These are phyloP conservation scores for Cryptosula pallasiana DNA, from an alignment of 2,888 invertebrate species.

Conservation along the genomic window DNA sequence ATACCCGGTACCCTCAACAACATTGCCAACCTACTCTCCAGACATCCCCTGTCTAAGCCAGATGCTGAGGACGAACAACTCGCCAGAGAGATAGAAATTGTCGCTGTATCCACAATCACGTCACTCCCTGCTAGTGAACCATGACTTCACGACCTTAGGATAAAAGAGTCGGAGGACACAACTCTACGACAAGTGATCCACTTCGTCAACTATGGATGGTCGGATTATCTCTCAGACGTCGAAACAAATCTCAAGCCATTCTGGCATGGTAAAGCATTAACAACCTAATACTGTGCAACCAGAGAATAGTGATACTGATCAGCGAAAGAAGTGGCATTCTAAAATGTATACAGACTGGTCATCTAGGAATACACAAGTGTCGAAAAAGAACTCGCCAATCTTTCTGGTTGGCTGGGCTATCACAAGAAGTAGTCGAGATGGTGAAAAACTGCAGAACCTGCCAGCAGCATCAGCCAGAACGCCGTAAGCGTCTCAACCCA, in stretches of 20 bases:
- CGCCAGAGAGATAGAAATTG: neutral
- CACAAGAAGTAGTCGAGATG: slow-evolving; percentile 16
- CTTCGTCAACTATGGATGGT: neutral
- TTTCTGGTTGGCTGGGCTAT: neutral
- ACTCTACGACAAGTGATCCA: slow-evolving; percentile 16
- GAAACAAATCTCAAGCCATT: slow-evolving; percentile 17
- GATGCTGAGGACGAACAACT: slow-evolving; percentile 1
- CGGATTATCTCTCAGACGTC: slow-evolving; percentile 7
- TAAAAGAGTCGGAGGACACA: neutral
- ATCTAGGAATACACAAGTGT: slow-evolving; percentile 14
- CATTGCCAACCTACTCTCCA: neutral
- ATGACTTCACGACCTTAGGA: neutral
- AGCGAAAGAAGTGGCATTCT: slow-evolving; percentile 6
- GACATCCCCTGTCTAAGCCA: slow-evolving; percentile 9
- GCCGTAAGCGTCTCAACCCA: slow-evolving; percentile 26
- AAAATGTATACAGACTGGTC: slow-evolving; percentile 8
- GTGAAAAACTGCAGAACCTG: slow-evolving; percentile 18
- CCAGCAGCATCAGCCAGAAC: slow-evolving; percentile 3
- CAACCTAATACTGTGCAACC: neutral
- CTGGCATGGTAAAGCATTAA: slow-evolving; percentile 5
- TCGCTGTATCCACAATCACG: neutral
- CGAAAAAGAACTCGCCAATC: neutral
- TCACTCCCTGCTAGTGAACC: neutral
- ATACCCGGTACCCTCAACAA: neutral
- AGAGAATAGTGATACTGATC: slow-evolving; percentile 15